Conservation (phyloP, 2,113 vertebrate species). For the Oreocharis arfaki region DNA sequence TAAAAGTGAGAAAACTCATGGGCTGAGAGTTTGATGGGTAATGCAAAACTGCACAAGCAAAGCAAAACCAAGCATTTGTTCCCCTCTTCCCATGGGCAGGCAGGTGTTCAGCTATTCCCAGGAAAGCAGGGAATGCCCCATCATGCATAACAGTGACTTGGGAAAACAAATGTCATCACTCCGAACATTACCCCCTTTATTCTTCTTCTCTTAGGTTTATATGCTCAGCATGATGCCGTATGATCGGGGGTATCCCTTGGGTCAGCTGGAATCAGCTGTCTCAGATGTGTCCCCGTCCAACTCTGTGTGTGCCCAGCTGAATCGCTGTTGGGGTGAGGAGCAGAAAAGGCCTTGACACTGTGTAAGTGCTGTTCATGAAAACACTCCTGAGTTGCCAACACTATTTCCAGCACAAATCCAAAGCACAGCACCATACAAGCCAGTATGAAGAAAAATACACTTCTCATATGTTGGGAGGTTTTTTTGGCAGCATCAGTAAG, state of each 20-base stretch:
- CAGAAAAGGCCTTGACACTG: not conserved
- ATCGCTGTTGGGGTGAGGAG: accelerated
- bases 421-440: not conserved
- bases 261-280: not conserved
- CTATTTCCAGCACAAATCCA: not conserved
- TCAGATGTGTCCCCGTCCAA: not conserved
- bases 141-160: not conserved
- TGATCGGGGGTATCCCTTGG: not conserved
- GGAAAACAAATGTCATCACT: not conserved
- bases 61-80: not conserved
- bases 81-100: not conserved
- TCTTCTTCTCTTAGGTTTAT: not conserved
- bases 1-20: not conserved
- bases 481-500: not conserved
- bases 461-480: accelerated
- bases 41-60: not conserved
- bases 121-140: not conserved
- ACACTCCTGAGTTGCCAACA: not conserved
- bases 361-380: not conserved
- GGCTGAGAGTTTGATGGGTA: not conserved
- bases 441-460: not conserved
- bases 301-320: not conserved
- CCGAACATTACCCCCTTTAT: not conserved
- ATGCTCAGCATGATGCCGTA: too few species aligned
- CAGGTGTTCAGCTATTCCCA: not conserved